phyloP scores from a whole-genome alignment of 2,797 vertebrate species.

The Mus spretus region DNA sequence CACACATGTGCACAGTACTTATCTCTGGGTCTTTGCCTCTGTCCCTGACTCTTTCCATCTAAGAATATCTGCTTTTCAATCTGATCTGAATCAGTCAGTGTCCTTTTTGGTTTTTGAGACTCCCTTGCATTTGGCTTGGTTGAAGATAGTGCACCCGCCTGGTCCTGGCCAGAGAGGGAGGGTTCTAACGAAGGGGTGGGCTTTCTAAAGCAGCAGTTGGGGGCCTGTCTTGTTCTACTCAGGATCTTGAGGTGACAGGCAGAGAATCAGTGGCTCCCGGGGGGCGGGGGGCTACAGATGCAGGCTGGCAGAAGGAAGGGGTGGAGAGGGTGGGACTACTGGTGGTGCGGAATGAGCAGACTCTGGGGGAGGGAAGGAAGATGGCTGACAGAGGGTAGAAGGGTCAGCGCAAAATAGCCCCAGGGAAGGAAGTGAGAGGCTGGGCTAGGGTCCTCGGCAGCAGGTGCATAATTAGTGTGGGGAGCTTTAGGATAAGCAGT shows the following conservation, averaged over 20 bases:
- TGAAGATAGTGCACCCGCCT: background rate
- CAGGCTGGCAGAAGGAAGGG: conserved; percentile 66
- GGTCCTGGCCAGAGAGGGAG: conserved; percentile 25
- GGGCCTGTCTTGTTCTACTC: conserved; percentile 44
- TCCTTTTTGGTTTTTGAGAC: conserved; percentile 26
- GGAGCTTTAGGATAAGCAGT: background rate
- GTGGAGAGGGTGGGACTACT: conserved; percentile 54
- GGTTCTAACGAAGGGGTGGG: conserved; percentile 38
- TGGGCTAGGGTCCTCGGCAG: background rate
- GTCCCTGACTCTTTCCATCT: conserved; percentile 10
- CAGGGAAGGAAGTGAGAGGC: conserved; percentile 64
- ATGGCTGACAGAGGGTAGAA: background rate
- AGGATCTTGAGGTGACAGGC: conserved; percentile 81
- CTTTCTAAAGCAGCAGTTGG: conserved; percentile 64
- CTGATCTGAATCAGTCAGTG: background rate
- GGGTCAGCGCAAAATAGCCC: conserved; percentile 67
- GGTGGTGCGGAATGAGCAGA: background rate
- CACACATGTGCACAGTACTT: background rate
- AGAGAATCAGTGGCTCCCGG: conserved; percentile 72
- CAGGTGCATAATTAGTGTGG: conserved; percentile 75
- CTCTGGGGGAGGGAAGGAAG: background rate
- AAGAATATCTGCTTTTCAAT: background rate
- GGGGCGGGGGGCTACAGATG: conserved; percentile 66
- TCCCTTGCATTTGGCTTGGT: background rate
- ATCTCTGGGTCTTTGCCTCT: background rate